Evolutionary conservation across 2,113 vertebrate species (phyloP), one percentile per base, ranked within the genome.

Genomic region (Oreochromis aureus): DNA sequence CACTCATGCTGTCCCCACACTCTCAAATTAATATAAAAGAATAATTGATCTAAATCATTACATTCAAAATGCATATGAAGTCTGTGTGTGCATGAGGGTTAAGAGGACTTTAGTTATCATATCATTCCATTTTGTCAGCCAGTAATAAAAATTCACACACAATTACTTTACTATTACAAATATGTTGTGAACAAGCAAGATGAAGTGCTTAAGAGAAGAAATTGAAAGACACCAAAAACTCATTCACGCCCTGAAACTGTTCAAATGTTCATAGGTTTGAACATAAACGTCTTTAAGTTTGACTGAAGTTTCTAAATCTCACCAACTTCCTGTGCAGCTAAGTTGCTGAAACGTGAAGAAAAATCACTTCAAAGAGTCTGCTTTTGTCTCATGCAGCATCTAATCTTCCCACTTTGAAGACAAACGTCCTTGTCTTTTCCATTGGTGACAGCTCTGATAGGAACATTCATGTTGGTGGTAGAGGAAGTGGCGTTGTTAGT

Each of bases 381-480:
- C 54, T 90, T 91, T 91, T 91, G 92, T 92, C 92, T 93, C 66
- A 61, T 58, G 89, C 85, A 80, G 82, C 71, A 92, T 93, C 91
- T 93, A 89, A 92, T 92, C 91, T 90, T 55, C 84, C 19, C 13
- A 53, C 90, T 93, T 89, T 92, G 91, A 94, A 89, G 89, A 88
- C 85, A 10, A 44, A 79, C 39, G 44, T 84, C 63, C 80, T 91
- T 92, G 93, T 91, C 63, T 89, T 61, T 88, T 59, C 73, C 51
- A 39, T 2, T 73, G 86, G 88, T 92, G 88, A 87, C 83, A 76
- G 90, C 59, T 80, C 84, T 84, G 89, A 93, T 88, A 89, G 91
- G 91, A 94, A 92, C 91, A 95, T 94, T 94, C 93, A 89, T 89
- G 91, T 30, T 30, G 87, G 82, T 55, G 85, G 85, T 7, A 78